Evolutionary conservation across 2,888 invertebrate species (phyloP), one percentile per base, ranked within the genome.

Genomic region (Odontomyia ornata): DNA sequence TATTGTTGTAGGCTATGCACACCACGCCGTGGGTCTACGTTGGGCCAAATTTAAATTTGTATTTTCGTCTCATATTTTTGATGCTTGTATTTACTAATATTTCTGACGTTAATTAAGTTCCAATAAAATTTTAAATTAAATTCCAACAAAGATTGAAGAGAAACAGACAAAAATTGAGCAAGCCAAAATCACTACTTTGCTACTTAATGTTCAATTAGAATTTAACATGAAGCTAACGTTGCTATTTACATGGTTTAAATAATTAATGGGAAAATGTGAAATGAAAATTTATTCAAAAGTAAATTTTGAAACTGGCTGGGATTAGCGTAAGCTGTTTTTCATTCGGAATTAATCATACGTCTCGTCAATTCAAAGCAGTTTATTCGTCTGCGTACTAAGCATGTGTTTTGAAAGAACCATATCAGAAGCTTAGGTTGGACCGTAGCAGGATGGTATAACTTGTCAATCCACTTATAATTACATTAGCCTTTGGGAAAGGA

Each of bases 11-110:
- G 23, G 43, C 30, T 77, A 75, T 79, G 80, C 80, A 80, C 81
- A 81, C 81, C 79, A 80, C 80, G 79, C 80, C 77, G 79, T 80
- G 80, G 79, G 78, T 80, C 81, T 81, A 81, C 81, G 80, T 78
- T 79, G 80, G 80, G 80, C 81, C 80, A 80, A 81, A 80, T 77
- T 77, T 77, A 13, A n/a, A 56, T 67, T 78, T 77, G 43, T 11
- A 62, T 72, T 64, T 52, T 67, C 56, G 25, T 69, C n/a, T n/a
- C n/a, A n/a, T n/a, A n/a, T n/a, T n/a, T 57, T 46, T 75, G 21
- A 36, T 72, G n/a, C 73, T 76, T 28, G 43, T 67, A 27, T n/a
- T 67, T n/a, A 62, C 52, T 18, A 4, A 67, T 25, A 21, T 69
- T 13, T 60, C 36, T 65, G 3, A 36, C 36, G 9, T 36, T 36